Evolutionary conservation across 1,140 invertebrate genomes (phyloP), one percentile per base, ranked within the genome.

Genomic region (Aphis gossypii): DNA sequence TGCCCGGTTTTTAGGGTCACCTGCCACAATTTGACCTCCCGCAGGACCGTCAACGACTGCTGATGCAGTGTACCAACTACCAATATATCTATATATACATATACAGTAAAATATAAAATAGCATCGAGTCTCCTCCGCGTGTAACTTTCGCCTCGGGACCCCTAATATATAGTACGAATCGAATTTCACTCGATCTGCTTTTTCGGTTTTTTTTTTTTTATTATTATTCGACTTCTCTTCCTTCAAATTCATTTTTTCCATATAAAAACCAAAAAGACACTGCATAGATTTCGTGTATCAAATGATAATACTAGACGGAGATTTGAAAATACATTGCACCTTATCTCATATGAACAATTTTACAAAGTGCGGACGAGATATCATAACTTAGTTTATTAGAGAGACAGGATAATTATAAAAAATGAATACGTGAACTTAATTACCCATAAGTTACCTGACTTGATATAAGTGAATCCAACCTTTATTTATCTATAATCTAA

Each of bases 1-100:
- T 35, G 90, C 25, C 90, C 90, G 68, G 90, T 83, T 93, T 93
- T 83, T 93, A 86, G 92, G 92, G 92, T 93, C 92, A 93, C 82
- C 82, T 54, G 91, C 76, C 76, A 93, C 92, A 56, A 83, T 92
- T 82, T 84, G 92, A 93, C 92, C 92, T 84, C 90, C 90, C 38
- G 38, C 54, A 56, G 54, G 86, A n/a, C 46, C 44, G 84, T 46
- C 84, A 30, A 21, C 25, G 30, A 88, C 87, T 30, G 87, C n/a
- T 46, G 84, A 44, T 46, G 41, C 84, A 86, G 84, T 46, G 30
- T 14, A 14, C 41, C 30, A 76, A 76, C 60, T 18, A 76, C n/a
- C 14, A n/a, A 68, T 68, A 68, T n/a, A 11, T 30, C 30, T 56
- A 56, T 60, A 56, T 60, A 60, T 30, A 68, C 11, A 68, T n/a